phyloP scores from a whole-genome alignment of 2,888 invertebrate genomes.

The Drosophila neotestacea region DNA sequence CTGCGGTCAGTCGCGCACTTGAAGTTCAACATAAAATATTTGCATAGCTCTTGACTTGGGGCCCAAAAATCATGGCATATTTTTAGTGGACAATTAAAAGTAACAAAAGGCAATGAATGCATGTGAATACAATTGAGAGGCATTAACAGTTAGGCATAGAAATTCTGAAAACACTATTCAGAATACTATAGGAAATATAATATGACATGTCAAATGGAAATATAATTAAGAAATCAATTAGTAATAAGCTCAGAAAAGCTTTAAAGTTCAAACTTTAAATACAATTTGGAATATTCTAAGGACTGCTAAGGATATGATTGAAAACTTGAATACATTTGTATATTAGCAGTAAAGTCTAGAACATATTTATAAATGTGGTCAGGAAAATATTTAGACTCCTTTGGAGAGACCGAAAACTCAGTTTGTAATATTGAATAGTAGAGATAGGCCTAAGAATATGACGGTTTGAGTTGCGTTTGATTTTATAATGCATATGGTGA shows the following conservation, averaged over 20 bases:
- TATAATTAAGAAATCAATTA: neutral
- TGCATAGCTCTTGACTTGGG: constrained; percentile 67
- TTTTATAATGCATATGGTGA: too few species aligned
- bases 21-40: constrained; percentile 59
- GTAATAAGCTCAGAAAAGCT: neutral
- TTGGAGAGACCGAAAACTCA: too few species aligned
- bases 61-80: constrained; percentile 37
- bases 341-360: too few species aligned
- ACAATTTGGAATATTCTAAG: neutral
- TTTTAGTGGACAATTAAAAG: constrained; percentile 66
- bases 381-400: too few species aligned
- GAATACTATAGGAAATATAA: neutral
- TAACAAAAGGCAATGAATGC: constrained; percentile 46
- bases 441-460: too few species aligned
- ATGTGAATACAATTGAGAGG: constrained; percentile 4
- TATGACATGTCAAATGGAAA: neutral
- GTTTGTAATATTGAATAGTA: too few species aligned
- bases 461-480: too few species aligned
- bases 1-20: constrained; percentile 57
- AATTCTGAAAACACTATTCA: neutral
- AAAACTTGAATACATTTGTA: too few species aligned
- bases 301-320: too few species aligned
- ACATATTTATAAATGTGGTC: too few species aligned
- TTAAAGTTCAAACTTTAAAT: neutral
- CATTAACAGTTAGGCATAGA: neutral